Base-by-base conservation (phyloP, 2,888 invertebrate genomes). In the Pardosa pseudoannulata region DNA sequence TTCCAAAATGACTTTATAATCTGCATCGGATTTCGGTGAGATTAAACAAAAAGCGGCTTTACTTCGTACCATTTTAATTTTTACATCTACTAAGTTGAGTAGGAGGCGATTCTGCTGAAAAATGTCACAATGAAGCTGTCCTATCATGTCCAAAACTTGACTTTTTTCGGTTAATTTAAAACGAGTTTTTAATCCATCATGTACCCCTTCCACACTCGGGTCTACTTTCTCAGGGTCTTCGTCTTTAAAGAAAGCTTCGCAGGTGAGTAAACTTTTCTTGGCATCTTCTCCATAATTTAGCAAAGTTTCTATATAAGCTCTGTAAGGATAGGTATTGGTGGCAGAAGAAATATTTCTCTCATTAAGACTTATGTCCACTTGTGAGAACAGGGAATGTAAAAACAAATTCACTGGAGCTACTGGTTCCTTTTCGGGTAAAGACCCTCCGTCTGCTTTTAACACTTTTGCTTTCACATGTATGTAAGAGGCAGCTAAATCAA, bases 51-150 rank as follows among this genome's bases (percentile, higher is more conserved):
- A 56, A 2, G n/a, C 23, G 11, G 56, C 19, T 6, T 56, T 19
- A 2, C 5, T 23, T 23, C 56, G 23, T 16, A 23, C 23, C 56
- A n/a, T 56, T 23, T 56, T 56, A 6, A 23, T 23, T 56, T 56
- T 56, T 11, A 56, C 3, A 23, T 56, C 56, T 23, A 56, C 56
- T 16, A 56, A 5, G 23, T 56, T 56, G 2, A 56, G 2, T 23
- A 56, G 6, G 16, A 56, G 28, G 31, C 67, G 50, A 28, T 56
- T 65, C 29, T 85, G 79, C 16, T 70, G 31, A 62, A 72, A 70
- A 19, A 87, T 68, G 32, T 87, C 87, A 29, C 76, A 56, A 41
- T 83, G 83, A 13, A 88, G 56, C 29, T 32, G 36, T 0, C 83
- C 83, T 11, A 75, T 50, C 64, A 83, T 64, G 27, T 88, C 80